phyloP scores from a whole-genome alignment of 2,888 invertebrate species.

The Athalia circularis region DNA sequence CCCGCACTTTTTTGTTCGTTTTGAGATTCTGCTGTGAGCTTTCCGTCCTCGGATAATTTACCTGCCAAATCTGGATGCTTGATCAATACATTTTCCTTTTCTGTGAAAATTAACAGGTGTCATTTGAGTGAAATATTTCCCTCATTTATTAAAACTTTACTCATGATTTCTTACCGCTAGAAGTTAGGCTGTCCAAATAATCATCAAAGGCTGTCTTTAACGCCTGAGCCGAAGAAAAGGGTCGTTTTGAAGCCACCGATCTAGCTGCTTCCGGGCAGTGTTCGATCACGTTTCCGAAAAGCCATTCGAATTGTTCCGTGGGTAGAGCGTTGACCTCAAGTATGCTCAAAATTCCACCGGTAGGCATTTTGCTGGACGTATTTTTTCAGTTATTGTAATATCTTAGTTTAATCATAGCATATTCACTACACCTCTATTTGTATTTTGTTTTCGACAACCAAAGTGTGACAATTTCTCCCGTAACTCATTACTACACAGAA shows the following conservation, averaged over 20 bases:
- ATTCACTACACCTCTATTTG: not conserved
- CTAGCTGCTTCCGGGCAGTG: constrained; percentile 77
- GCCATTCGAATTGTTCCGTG: constrained; percentile 76
- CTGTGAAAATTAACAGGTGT: constrained; percentile 68
- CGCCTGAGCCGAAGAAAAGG: constrained; percentile 75
- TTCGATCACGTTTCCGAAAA: constrained; percentile 81
- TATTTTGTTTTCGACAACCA: too few species aligned
- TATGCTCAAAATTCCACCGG: constrained; percentile 68
- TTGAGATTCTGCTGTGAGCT: constrained; percentile 78
- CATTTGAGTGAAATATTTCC: constrained; percentile 2
- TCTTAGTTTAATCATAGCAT: not conserved
- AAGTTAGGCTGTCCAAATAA: constrained; percentile 77
- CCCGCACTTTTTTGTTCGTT: constrained; percentile 78
- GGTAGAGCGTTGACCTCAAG: constrained; percentile 77
- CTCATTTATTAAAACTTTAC: constrained; percentile 51
- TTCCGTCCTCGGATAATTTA: constrained; percentile 76
- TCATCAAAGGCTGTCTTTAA: constrained; percentile 76
- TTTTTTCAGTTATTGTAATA: not conserved
- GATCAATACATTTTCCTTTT: constrained; percentile 77
- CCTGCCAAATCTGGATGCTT: constrained; percentile 82
- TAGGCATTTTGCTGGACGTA: constrained; percentile 50
- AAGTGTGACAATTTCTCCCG: too few species aligned
- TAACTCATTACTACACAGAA: not conserved
- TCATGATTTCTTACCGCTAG: constrained; percentile 73
- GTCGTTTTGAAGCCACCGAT: constrained; percentile 75